These are phyloP conservation scores for Entomyzon cyanotis DNA, from an alignment of 2,113 vertebrate species.

Conservation along the genomic window DNA sequence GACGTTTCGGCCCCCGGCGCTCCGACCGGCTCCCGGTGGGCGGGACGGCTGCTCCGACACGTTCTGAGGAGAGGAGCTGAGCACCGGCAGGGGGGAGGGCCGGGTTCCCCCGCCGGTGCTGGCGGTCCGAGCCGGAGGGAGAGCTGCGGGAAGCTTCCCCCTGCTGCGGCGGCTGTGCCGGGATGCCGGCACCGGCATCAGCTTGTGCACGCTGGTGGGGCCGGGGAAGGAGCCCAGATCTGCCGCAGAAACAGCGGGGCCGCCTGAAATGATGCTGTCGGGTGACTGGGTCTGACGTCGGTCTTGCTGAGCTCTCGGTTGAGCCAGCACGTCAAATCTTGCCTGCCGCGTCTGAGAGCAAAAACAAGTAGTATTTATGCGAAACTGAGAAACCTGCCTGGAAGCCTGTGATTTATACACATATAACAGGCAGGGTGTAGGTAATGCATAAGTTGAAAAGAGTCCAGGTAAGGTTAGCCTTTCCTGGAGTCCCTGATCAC, in stretches of 20 bases:
- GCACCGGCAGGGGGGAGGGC: background rate
- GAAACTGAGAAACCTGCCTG: background rate
- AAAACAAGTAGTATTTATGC: background rate
- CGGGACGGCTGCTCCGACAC: background rate
- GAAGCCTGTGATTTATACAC: fast-evolving
- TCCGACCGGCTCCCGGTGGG: background rate
- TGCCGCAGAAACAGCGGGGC: background rate
- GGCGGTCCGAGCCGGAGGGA: background rate
- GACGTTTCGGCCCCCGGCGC: background rate
- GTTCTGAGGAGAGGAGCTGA: too few species aligned
- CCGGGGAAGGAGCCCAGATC: background rate
- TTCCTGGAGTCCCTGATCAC: background rate
- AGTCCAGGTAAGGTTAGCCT: fast-evolving
- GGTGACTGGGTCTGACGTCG: fast-evolving
- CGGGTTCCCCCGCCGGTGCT: fast-evolving
- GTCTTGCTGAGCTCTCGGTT: background rate
- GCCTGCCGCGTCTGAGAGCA: too few species aligned
- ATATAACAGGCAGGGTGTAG: fast-evolving
- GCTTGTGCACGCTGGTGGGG: fast-evolving
- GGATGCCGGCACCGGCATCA: background rate
- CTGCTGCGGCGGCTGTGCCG: background rate
- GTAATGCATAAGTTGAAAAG: fast-evolving
- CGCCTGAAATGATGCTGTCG: fast-evolving
- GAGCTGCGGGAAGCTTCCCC: background rate
- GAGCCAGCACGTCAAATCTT: background rate